Evolutionary conservation across 1,140 invertebrate species (phyloP).

Genomic region (Drosophila ercepeae): DNA sequence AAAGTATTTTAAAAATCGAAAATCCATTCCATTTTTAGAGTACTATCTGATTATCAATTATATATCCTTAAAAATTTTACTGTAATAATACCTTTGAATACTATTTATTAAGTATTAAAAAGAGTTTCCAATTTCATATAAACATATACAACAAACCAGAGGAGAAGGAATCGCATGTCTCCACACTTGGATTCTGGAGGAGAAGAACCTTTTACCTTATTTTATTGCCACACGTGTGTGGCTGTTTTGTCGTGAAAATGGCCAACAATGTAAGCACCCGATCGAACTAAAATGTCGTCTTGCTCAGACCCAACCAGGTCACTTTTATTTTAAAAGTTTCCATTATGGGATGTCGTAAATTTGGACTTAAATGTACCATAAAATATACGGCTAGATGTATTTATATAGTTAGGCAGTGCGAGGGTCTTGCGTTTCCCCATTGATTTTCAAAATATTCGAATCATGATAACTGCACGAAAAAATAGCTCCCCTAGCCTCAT

Average conservation of each 20-base stretch:
- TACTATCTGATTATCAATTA: too few relatives aligned
- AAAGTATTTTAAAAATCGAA: too few relatives aligned
- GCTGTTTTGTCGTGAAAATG: slow-evolving; percentile 34
- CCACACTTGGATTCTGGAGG: not conserved
- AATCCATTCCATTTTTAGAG: too few relatives aligned
- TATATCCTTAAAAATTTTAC: too few relatives aligned
- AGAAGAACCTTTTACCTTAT: slow-evolving; percentile 35
- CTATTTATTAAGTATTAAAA: too few relatives aligned
- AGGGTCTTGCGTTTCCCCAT: slow-evolving; percentile 17
- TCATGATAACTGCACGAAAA: slow-evolving; percentile 14
- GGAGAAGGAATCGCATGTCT: not conserved
- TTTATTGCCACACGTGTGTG: slow-evolving; percentile 56
- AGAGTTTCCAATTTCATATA: not conserved
- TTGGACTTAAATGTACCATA: slow-evolving; percentile 56
- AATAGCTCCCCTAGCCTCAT: slow-evolving; percentile 31
- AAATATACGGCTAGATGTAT: slow-evolving; percentile 34
- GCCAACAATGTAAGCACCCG: slow-evolving; percentile 24
- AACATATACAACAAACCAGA: not conserved
- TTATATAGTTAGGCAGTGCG: slow-evolving; percentile 20
- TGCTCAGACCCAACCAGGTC: not conserved
- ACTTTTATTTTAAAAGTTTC: slow-evolving; percentile 62
- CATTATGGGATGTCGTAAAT: slow-evolving; percentile 52
- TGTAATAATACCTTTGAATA: too few relatives aligned
- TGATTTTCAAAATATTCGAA: slow-evolving; percentile 54
- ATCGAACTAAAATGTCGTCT: not conserved